A percentile compares a stretch with the other conserved stretches of the same genome.
phyloP scores from a whole-genome alignment of 2,113 vertebrate species.

The Pteruthius melanotis region DNA sequence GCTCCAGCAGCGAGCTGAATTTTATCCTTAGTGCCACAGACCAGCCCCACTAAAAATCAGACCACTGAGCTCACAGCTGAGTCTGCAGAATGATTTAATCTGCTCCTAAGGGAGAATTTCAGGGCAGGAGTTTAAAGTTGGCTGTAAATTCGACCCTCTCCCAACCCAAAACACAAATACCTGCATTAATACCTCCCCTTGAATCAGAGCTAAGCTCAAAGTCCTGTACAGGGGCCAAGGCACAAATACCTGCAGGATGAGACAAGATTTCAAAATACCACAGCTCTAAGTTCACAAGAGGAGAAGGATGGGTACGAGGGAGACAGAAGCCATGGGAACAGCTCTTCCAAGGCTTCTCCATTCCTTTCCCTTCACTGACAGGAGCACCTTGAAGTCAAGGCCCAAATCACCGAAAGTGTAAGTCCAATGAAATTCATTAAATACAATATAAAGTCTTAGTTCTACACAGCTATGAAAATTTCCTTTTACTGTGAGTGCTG shows the following conservation, averaged over 20 bases:
- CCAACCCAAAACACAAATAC: not conserved
- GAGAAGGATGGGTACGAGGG: not conserved
- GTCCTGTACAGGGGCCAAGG: not conserved
- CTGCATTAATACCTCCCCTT: not conserved
- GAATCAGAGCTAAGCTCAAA: not conserved
- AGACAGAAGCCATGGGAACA: not conserved
- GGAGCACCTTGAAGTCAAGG: not conserved
- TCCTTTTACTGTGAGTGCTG: not conserved
- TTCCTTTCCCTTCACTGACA: not conserved
- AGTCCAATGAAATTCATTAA: not conserved
- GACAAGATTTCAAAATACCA: not conserved
- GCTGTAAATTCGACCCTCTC: not conserved
- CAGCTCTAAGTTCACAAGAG: not conserved
- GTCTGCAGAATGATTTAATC: not conserved
- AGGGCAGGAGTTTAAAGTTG: not conserved
- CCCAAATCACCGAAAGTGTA: not conserved
- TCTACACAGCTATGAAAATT: not conserved
- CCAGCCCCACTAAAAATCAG: not conserved
- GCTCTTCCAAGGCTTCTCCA: not conserved
- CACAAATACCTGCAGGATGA: not conserved
- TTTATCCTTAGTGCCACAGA: not conserved
- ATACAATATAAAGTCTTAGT: not conserved
- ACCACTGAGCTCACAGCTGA: not conserved
- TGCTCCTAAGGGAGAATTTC: not conserved
- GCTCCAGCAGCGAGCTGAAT: not conserved